Base-by-base conservation (phyloP, 2,888 invertebrate genomes). In the Falcaria lacertinaria region DNA sequence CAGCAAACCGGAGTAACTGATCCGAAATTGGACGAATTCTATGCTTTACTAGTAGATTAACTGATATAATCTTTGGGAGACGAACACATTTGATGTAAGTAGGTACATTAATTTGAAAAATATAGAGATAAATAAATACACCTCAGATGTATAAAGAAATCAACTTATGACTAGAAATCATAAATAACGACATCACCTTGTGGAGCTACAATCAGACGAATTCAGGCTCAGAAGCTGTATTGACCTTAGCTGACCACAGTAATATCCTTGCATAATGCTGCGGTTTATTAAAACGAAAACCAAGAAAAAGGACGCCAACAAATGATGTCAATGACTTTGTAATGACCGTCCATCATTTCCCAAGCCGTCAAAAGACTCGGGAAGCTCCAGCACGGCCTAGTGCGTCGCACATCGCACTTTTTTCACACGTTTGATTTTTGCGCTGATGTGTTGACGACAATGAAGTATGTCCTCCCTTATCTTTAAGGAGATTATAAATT, bases 1-100 rank as follows among this genome's bases (percentile, higher is more conserved):
- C 85, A 85, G 87, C 88, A 86, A 71, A 78, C 71, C 73, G 69
- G 66, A 74, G 76, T 79, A 83, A 85, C 81, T 74, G 83, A 84
- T 83, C 79, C 77, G 65, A 74, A 80, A 83, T 82, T 82, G 77
- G 74, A 78, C 66, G 74, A 74, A 74, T 70, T 74, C 68, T 68
- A 69, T 69, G 61, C 68, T 71, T 64, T 59, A 69, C 68, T 70
- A 60, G 72, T 80, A 76, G 72, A 80, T 79, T 75, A 78, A 69
- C 71, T 68, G 62, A 66, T 63, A 60, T 57, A 69, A 65, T 67
- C 64, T 67, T 52, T 34, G 17, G 8, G 49, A 49, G 50, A 48
- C 36, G 28, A 46, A 41, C 45, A 43, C 35, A 48, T 54, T 49
- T 49, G 39, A 42, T 44, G 33, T 43, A 51, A 46, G 19, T 48